Conservation (phyloP, 2,888 invertebrate genomes). For the Morpho achilles region DNA sequence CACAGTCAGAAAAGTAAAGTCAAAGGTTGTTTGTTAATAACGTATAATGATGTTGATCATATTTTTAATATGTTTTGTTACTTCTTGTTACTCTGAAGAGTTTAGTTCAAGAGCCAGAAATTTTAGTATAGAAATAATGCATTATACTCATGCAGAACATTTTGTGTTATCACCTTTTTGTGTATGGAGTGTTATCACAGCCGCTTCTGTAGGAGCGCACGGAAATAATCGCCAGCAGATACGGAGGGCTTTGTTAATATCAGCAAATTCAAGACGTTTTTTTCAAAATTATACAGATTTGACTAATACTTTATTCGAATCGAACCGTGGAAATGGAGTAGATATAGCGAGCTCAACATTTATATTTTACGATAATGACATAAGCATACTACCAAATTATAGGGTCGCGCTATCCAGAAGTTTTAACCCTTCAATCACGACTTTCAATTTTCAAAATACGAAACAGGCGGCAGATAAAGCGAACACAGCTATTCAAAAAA, state of each 20-base stretch:
- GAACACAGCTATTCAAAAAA: constrained; percentile 41
- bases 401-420: background rate
- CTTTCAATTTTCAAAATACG: constrained; percentile 54
- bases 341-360: constrained; percentile 56
- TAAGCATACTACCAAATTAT: constrained; percentile 34
- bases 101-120: constrained; percentile 62
- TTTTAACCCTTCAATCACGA: background rate
- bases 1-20: background rate
- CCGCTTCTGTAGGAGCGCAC: background rate
- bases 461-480: constrained; percentile 51
- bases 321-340: constrained; percentile 44
- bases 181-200: constrained; percentile 68
- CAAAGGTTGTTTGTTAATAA: background rate
- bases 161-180: constrained; percentile 70
- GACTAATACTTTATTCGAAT: constrained; percentile 45
- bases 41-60: constrained; percentile 12
- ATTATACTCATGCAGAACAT: constrained; percentile 55
- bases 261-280: constrained; percentile 40
- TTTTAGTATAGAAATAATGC: constrained; percentile 60
- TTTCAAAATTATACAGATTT: constrained; percentile 48
- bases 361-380: constrained; percentile 57
- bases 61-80: constrained; percentile 10
- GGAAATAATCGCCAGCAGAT: constrained; percentile 41
- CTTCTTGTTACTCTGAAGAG: constrained; percentile 40
- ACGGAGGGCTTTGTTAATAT: constrained; percentile 52